Evolutionary conservation across 2,113 vertebrate genomes (phyloP).

Genomic region (Thalassarche chlororhynchos): DNA sequence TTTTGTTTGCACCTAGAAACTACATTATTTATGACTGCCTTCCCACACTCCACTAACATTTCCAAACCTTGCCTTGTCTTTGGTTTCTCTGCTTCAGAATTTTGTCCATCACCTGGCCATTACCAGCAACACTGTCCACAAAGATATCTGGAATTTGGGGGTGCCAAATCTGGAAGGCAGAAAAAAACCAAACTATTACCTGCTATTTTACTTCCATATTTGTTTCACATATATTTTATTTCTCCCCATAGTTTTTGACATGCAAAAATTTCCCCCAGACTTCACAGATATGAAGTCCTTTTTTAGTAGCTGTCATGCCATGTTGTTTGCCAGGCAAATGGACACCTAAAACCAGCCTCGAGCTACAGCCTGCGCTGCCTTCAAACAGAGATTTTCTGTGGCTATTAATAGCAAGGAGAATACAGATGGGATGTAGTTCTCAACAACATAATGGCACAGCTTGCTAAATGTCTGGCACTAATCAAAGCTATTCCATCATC

Average conservation of each 20-base stretch:
- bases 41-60: neutral
- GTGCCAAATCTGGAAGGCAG: neutral
- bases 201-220: neutral
- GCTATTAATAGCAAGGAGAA: neutral
- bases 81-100: neutral
- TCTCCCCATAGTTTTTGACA: neutral
- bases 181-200: neutral
- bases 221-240: neutral
- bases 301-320: neutral
- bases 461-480: neutral
- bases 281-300: neutral
- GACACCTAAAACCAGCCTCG: neutral
- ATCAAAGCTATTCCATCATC: neutral
- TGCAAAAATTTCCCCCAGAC: neutral
- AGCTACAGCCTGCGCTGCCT: neutral
- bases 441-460: neutral
- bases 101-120: neutral
- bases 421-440: neutral
- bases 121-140: rapidly evolving
- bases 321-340: neutral
- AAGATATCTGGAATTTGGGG: neutral
- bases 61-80: neutral
- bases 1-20: neutral
- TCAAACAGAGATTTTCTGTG: neutral
- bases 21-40: neutral